Percentiles rank a stretch among this genome's conserved stretches.
These are phyloP conservation scores for Trachelus stipa DNA, from an alignment of 2,888 invertebrate species.

Conservation along the genomic window DNA sequence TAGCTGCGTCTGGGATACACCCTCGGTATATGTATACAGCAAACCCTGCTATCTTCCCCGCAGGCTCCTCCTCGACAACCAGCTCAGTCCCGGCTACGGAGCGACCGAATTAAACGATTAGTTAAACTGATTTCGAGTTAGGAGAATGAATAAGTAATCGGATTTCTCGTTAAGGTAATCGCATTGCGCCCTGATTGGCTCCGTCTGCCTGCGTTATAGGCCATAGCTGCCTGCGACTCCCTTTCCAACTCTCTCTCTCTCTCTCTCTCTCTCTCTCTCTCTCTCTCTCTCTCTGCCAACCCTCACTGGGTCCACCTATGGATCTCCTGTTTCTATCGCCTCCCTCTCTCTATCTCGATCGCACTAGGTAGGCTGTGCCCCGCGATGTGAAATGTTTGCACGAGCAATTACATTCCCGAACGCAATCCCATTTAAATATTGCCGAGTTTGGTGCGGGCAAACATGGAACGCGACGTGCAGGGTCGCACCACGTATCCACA, in stretches of 20 bases:
- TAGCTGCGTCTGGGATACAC: conserved; percentile 1
- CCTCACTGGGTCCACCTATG: conserved; percentile 17
- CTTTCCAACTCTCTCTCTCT: not conserved
- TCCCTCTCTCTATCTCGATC: conserved; percentile 14
- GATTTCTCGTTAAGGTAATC: conserved; percentile 68
- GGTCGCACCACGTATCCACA: conserved; percentile 1
- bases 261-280: no score
- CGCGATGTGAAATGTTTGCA: conserved; percentile 48
- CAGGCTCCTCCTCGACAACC: not conserved
- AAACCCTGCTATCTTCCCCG: not conserved
- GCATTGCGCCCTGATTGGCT: conserved; percentile 66
- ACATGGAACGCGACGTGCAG: conserved; percentile 29
- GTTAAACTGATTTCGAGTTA: conserved; percentile 68
- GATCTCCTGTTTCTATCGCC: conserved; percentile 15
- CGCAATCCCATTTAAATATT: conserved; percentile 63
- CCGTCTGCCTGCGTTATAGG: conserved; percentile 60
- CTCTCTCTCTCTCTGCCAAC: conserved; percentile 27
- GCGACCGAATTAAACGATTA: conserved; percentile 67
- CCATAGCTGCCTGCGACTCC: conserved; percentile 11
- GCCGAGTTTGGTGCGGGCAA: conserved; percentile 50
- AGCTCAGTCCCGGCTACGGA: conserved; percentile 27
- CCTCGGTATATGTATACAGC: conserved; percentile 17
- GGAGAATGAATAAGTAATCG: conserved; percentile 68
- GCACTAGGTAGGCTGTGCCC: conserved; percentile 4
- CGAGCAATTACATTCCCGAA: conserved; percentile 58